Base-by-base conservation (phyloP, 2,113 vertebrate genomes). In the Bubo bubo region DNA sequence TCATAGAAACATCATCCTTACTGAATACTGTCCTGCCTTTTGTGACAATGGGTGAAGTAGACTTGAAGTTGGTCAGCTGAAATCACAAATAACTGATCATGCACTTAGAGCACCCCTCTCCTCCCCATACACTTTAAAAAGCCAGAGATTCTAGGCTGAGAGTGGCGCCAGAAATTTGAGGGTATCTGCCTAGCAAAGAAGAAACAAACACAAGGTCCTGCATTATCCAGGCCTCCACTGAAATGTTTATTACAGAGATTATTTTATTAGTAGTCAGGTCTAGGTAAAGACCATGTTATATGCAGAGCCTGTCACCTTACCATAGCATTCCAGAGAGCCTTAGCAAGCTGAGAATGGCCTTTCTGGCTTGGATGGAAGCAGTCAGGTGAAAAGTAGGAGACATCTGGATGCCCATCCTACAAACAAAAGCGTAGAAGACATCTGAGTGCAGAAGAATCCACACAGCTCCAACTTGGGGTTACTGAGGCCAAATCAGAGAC, bases 281-380 rank as follows among this genome's bases (percentile, higher is more conserved):
- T 56, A 83, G 30, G 47, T 60, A 72, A 84, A 85, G 22, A 68
- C 14, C 14, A 55, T 19, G 7, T 18, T 53, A 16, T 11, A 18
- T 8, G 52, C 63, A 72, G 23, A 81, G 10, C 24, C 23, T 60
- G 30, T 37, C 63, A 55, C 30, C 90, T 97, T 97, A 99, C 99
- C 99, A 99, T 95, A 95, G 98, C 98, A 96, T 98, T 98, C 99
- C 99, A 99, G 59, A 99, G 99, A 71, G 98, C 98, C n/a, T 79
- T 98, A 67, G 99, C 98, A 96, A 99, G 98, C 74, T 98, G 98
- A 6, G 98, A 96, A 92, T 99, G 99, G 91, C 99, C 98, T 95
- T 98, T 99, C 98, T 99, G 98, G 95, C 96, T 99, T 43, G 98
- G 98, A 86, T 99, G 99, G 95, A 99, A 98, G 94, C 99, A 99